Percentiles rank a stretch among this genome's conserved stretches.
Evolutionary conservation across 2,113 vertebrate genomes (phyloP).

Genomic region (Cebus imitator): DNA sequence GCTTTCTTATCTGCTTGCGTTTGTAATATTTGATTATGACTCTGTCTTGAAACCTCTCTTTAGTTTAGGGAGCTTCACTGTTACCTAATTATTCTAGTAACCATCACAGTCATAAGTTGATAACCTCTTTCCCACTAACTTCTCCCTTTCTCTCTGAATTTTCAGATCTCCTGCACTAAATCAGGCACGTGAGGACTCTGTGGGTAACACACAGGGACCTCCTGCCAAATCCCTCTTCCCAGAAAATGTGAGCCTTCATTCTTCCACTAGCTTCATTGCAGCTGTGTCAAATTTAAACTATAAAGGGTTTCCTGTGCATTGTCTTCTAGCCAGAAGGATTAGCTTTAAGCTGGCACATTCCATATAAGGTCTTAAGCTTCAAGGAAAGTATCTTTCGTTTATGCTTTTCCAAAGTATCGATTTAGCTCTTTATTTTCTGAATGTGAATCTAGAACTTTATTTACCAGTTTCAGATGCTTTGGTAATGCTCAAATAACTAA

Average conservation of each 20-base stretch:
- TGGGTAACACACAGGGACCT: neutral
- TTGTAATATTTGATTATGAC: neutral
- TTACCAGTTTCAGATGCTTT: conserved; percentile 62
- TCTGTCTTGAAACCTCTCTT: neutral
- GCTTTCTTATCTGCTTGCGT: neutral
- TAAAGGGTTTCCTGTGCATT: conserved; percentile 43
- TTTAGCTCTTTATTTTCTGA: conserved; percentile 58
- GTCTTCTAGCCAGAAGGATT: conserved; percentile 31
- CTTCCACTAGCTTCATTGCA: neutral
- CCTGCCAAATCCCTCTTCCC: conserved; percentile 32
- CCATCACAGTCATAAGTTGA: neutral
- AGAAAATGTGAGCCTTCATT: conserved; percentile 3
- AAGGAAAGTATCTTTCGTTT: conserved; percentile 51
- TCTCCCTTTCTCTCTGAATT: neutral
- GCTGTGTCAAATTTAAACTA: conserved; percentile 41
- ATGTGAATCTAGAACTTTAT: conserved; percentile 53
- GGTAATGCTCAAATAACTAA: conserved; percentile 54
- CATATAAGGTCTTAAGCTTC: conserved; percentile 35
- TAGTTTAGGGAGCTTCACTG: neutral
- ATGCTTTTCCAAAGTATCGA: conserved; percentile 49
- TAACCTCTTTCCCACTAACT: neutral
- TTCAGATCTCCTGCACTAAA: conserved; percentile 35
- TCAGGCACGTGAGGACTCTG: neutral
- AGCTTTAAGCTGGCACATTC: conserved; percentile 31
- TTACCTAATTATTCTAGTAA: neutral